Base-by-base conservation (phyloP, 2,797 vertebrate genomes). In the Bovichtus diacanthus region DNA sequence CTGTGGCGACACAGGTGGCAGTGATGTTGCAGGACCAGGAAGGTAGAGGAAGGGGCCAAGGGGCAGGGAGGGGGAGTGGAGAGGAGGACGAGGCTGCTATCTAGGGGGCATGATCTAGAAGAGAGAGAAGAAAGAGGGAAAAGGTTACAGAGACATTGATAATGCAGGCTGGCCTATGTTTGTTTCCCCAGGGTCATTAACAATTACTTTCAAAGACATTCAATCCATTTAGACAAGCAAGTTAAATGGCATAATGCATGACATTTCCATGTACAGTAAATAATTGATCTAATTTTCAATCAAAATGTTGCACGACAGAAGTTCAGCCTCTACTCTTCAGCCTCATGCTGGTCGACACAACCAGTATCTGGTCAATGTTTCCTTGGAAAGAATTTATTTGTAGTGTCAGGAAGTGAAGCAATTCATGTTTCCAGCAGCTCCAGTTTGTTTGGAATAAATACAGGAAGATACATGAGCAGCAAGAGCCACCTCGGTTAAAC, bases 91-190 rank as follows among this genome's bases (percentile, higher is more conserved):
- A 90, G 65, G 81, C 43, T 91, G 95, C 95, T 98, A 98, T 96
- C 97, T 98, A 93, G 93, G 94, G 93, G 96, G 96, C 93, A 95
- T 96, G 93, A 95, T 96, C 97, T 99, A 87, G 5, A 95, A 85
- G 58, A 85, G 59, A 74, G 23, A 70, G 66, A 56, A 80, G 49
- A 79, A 60, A 61, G 27, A 53, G n/a, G 11, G n/a, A 62, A 13
- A 62, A 1, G 31, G 74, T 86, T 82, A 82, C 3, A 25, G 41
- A 71, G 54, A 49, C 12, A 7, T 9, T 18, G 13, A 69, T 10
- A 29, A 18, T 34, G 18, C 15, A 36, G 54, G 34, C 31, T 39
- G 18, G 19, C 6, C 10, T 49, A 3, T 3, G 3, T 62, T 60
- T 58, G 27, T 50, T 25, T 60, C 41, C 39, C 18, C 9, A 21